Base-by-base conservation (phyloP, 1,140 invertebrate species). In the Apis cerana region DNA sequence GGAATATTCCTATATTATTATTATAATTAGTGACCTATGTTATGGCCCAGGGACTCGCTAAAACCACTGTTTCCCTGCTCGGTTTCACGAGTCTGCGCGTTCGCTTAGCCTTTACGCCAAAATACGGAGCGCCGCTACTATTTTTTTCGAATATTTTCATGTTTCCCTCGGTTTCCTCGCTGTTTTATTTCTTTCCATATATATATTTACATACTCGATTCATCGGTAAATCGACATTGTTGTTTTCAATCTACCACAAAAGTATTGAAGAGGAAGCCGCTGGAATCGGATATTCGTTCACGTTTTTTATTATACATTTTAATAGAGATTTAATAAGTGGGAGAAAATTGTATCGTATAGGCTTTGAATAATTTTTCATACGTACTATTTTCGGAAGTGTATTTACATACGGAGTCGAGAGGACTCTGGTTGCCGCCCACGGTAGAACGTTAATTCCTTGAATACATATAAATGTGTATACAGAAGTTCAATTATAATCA, bases 1-100 rank as follows among this genome's bases (percentile, higher is more conserved):
- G 91, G 89, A 90, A 89, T 92, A 92, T 90, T 87, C 86, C 85
- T 92, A 92, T 83, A 89, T 88, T 87, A 90, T 88, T 88, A 86
- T 90, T 84, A 87, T 85, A 86, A 89, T 89, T 88, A 91, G 83
- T 82, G 87, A 89, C 77, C 88, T 89, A 89, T 71, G 77, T 89
- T 89, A 89, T 82, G 88, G 88, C 88, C 87, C 88, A 67, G 64
- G 61, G 82, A 70, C 80, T 89, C 64, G 65, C 23, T 67, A 65
- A 74, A 76, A 85, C 82, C 79, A 62, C 61, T 33, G 56, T 82
- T 68, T 77, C 27, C 27, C 58, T 75, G 68, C 52, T 77, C 72
- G 72, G n/a, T 58, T 84, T 76, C 33, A 84, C 81, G 81, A 85
- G 80, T 82, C 75, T 64, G 58, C 75, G 68, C 62, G 54, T 78